Base-by-base conservation (phyloP, 2,888 invertebrate genomes). In the Temnothorax rugatulus region DNA sequence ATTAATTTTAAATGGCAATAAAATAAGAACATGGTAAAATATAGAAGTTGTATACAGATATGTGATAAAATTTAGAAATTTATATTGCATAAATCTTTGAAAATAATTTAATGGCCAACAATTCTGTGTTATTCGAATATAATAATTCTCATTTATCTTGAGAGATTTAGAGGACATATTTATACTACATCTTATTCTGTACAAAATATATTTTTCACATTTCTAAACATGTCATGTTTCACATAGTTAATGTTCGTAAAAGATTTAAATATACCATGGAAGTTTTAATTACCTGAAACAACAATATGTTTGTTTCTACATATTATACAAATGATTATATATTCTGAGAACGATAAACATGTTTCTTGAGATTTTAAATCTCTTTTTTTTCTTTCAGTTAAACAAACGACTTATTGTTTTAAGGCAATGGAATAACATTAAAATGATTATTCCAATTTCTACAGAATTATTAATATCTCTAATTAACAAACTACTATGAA, bases 261-360 rank as follows among this genome's bases (percentile, higher is more conserved):
- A n/a, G n/a, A n/a, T n/a, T n/a, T n/a, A n/a, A n/a, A n/a, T n/a
- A n/a, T n/a, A n/a, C n/a, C n/a, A n/a, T n/a, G n/a, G n/a, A n/a
- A n/a, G n/a, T 73, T 66, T 77, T 83, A 18, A 85, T 77, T 41
- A 85, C 85, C 85, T 83, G 34, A 21, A 69, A 77, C 13, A 74
- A 41, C 4, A 61, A n/a, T n/a, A n/a, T n/a, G n/a, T n/a, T n/a
- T n/a, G n/a, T n/a, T n/a, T n/a, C n/a, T n/a, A n/a, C n/a, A n/a
- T n/a, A n/a, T n/a, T n/a, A n/a, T n/a, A n/a, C n/a, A 52, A 47
- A 47, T 54, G 5, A 13, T 21, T 13, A 13, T 9, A 34, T 41
- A 38, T 44, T 38, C 38, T 52, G 9, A 34, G 29, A 34, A n/a
- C 4, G 4, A 29, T 29, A 59, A n/a, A 21, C 8, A 5, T 54